A percentile compares a stretch with the other conserved stretches of the same genome.
These are phyloP conservation scores for Phycodurus eques DNA, from an alignment of 2,113 vertebrate species.

Conservation along the genomic window DNA sequence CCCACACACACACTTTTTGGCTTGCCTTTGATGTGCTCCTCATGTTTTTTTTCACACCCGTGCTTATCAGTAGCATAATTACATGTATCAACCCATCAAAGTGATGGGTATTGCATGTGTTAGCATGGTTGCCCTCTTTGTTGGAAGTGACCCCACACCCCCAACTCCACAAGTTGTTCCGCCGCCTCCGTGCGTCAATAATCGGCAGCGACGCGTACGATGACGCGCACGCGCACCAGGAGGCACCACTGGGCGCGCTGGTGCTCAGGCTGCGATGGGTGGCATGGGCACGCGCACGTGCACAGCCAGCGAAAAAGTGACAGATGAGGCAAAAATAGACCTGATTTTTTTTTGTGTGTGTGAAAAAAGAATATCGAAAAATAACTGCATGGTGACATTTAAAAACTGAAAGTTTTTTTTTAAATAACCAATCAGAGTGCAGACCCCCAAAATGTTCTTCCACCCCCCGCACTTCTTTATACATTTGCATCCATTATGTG, in stretches of 20 bases:
- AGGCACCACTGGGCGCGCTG: conserved; percentile 8
- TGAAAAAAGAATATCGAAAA: neutral
- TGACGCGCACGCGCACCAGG: neutral
- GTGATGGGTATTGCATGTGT: too few species aligned
- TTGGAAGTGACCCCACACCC: too few species aligned
- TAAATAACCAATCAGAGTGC: neutral
- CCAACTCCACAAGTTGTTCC: too few species aligned
- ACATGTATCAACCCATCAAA: too few species aligned
- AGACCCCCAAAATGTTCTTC: neutral
- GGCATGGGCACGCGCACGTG: neutral
- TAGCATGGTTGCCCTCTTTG: too few species aligned
- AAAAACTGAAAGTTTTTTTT: neutral
- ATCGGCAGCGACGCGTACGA: neutral
- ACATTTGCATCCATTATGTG: neutral
- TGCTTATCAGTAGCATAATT: too few species aligned
- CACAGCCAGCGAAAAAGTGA: neutral
- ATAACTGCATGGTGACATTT: too few species aligned
- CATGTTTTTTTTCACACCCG: too few species aligned
- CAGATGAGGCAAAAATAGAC: neutral
- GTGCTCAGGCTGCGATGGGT: conserved; percentile 3
- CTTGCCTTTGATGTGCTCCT: too few species aligned
- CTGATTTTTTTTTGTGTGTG: neutral
- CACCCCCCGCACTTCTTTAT: neutral
- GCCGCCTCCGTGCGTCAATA: too few species aligned
- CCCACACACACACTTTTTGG: too few species aligned